Base-by-base conservation (phyloP, 1,140 invertebrate species). In the Thaumetopoea pityocampa region DNA sequence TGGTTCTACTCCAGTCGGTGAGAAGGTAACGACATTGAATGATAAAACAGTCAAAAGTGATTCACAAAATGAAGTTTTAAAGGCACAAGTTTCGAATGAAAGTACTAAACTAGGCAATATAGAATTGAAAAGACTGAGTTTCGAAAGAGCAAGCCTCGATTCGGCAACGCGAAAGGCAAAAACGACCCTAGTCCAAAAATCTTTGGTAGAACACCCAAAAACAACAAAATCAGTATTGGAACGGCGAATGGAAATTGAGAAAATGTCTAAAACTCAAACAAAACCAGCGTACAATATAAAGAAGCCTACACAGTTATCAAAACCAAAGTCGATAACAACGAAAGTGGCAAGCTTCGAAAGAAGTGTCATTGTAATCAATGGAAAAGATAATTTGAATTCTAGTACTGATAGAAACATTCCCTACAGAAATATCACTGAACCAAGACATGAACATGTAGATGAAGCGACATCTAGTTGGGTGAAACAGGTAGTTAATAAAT, bases 401-500 rank as follows among this genome's bases (percentile, higher is more conserved):
- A 49, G 18, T 43, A 63, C 18, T 46, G 49, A 49, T 9, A 65
- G 48, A 53, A 51, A 63, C 55, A 64, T 73, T 64, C 51, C 64
- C 27, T 66, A 55, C 24, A 72, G 45, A 62, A 61, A 36, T 45
- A 62, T 45, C 46, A 35, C 45, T 45, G 50, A 46, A 43, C 32
- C 30, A 18, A 50, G 44, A 15, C 14, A 47, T 10, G 62, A 64
- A 23, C 18, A 26, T 12, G 35, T 32, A 5, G 83, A 67, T n/a
- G 78, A 74, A 16, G 43, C 56, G 4, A 85, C 80, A 60, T 66
- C 63, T 6, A 85, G 83, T 47, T 86, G 85, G 85, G 85, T 86
- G 0, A 86, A 85, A 50, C 81, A 85, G 49, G 79, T 86, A 40
- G 85, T 86, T 15, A 85, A 86, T 58, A 84, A 84, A 82, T 86